phyloP scores from a whole-genome alignment of 30 jellyfish, hydroid and myxozoan genomes.

The Pelagia noctiluca region DNA sequence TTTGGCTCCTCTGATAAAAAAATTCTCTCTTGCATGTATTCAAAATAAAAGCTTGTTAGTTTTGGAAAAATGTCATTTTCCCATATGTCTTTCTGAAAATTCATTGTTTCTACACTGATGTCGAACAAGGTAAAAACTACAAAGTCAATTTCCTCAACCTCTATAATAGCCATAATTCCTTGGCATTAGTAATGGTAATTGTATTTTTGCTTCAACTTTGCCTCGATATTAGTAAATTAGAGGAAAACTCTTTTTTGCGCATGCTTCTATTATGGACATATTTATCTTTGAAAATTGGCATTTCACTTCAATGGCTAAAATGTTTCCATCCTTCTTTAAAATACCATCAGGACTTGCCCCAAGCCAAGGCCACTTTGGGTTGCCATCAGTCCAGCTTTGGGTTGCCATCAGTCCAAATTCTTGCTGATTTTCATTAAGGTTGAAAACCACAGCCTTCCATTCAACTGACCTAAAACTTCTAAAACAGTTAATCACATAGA shows the following conservation, averaged over 20 bases:
- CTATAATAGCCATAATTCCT: too few species aligned
- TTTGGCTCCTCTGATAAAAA: conserved; percentile 28
- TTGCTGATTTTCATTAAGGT: conserved; percentile 7
- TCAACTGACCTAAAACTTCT: conserved; percentile 1
- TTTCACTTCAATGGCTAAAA: conserved; percentile 30
- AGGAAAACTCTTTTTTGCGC: conserved; percentile 29
- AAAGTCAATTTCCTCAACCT: too few species aligned
- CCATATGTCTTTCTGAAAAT: conserved; percentile 24
- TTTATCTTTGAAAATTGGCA: too few species aligned
- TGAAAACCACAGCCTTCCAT: conserved; percentile 11
- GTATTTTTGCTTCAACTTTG: conserved; percentile 36
- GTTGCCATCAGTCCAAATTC: conserved; percentile 38
- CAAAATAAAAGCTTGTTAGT: conserved; percentile 31
- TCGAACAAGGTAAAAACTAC: too few species aligned
- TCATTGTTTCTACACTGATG: background rate
- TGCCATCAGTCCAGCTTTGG: conserved; percentile 3
- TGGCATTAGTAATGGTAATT: conserved; percentile 39
- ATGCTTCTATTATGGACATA: conserved; percentile 21
- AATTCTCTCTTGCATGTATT: conserved; percentile 27
- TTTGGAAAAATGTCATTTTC: conserved; percentile 33
- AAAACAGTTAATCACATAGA: background rate
- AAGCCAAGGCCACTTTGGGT: too few species aligned
- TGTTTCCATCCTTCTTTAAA: too few species aligned
- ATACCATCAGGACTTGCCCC: too few species aligned
- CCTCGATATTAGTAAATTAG: conserved; percentile 5